A percentile compares a stretch with the other conserved stretches of the same genome.
Conservation (phyloP, 2,888 invertebrate species). For the Campoplex nolae region DNA sequence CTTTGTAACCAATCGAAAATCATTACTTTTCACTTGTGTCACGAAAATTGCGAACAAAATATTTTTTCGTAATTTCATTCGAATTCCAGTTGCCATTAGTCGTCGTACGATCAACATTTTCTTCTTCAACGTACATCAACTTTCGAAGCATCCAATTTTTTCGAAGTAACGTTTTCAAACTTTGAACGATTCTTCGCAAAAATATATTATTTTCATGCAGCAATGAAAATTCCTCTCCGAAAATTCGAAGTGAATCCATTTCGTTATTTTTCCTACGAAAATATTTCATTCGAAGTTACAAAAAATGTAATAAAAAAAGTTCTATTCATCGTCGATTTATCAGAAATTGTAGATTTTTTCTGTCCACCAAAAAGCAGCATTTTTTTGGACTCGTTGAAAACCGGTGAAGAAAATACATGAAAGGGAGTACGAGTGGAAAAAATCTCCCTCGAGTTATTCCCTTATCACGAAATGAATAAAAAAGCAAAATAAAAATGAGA, state of each 20-base stretch:
- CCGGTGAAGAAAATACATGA: not conserved
- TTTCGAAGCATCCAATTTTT: not conserved
- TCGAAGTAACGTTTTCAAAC: not conserved
- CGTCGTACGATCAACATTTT: not conserved
- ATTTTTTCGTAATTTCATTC: not conserved
- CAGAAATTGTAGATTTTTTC: too few relatives aligned
- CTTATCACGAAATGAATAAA: conserved; percentile 22
- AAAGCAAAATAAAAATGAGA: conserved; percentile 4
- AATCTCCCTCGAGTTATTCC: not conserved
- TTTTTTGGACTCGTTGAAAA: not conserved
- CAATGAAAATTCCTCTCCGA: too few relatives aligned
- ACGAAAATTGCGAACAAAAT: not conserved
- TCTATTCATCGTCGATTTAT: too few relatives aligned
- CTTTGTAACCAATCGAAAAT: not conserved
- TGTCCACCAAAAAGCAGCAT: not conserved
- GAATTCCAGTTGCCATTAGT: not conserved
- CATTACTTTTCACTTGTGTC: not conserved
- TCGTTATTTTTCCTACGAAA: too few relatives aligned
- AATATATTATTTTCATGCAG: not conserved
- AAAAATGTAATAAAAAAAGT: not conserved
- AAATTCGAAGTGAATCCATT: too few relatives aligned
- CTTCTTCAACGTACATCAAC: not conserved
- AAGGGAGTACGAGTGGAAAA: not conserved
- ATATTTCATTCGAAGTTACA: too few relatives aligned
- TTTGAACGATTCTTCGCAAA: not conserved